Percentiles rank a stretch among this genome's conserved stretches.
phyloP scores from a whole-genome alignment of 1,140 invertebrate genomes.

The Dysdera silvatica region DNA sequence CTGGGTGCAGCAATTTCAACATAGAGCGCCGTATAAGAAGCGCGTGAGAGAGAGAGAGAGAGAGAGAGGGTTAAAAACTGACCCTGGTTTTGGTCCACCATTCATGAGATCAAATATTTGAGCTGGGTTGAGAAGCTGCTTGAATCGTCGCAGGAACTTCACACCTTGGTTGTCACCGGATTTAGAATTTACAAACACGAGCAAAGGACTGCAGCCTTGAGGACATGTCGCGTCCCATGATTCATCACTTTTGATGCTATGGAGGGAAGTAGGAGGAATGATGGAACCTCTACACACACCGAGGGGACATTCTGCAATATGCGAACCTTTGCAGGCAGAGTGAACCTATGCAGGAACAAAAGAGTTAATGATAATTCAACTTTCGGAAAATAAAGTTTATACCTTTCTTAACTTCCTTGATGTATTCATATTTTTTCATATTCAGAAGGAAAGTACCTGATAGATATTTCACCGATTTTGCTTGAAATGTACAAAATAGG shows the following conservation, averaged over 20 bases:
- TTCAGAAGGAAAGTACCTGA: too few species aligned
- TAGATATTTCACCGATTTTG: too few species aligned
- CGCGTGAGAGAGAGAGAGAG: too few species aligned
- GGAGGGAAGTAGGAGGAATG: conserved; percentile 83
- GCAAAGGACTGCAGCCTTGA: conserved; percentile 70
- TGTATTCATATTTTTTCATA: too few species aligned
- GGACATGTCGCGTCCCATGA: conserved; percentile 80
- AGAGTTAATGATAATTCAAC: too few species aligned
- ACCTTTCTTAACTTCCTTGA: too few species aligned
- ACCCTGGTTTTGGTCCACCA: conserved; percentile 76
- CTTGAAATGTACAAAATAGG: too few species aligned
- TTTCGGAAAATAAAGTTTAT: too few species aligned
- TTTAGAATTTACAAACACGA: conserved; percentile 96
- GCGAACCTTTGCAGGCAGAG: conserved; percentile 67
- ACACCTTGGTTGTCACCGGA: conserved; percentile 92
- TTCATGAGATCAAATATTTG: conserved; percentile 94
- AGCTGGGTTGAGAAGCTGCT: conserved; percentile 90
- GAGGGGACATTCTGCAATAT: conserved; percentile 63
- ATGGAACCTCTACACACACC: conserved; percentile 76
- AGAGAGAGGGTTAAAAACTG: conserved; percentile 34
- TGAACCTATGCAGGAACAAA: conserved; percentile 72
- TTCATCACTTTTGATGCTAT: conserved; percentile 77
- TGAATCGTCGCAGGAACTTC: conserved; percentile 91
- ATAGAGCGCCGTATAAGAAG: too few species aligned
- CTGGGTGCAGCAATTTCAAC: too few species aligned